Evolutionary conservation across 2,888 invertebrate genomes (phyloP), one percentile per base, ranked within the genome.

Genomic region (Philhelius pedissequus): DNA sequence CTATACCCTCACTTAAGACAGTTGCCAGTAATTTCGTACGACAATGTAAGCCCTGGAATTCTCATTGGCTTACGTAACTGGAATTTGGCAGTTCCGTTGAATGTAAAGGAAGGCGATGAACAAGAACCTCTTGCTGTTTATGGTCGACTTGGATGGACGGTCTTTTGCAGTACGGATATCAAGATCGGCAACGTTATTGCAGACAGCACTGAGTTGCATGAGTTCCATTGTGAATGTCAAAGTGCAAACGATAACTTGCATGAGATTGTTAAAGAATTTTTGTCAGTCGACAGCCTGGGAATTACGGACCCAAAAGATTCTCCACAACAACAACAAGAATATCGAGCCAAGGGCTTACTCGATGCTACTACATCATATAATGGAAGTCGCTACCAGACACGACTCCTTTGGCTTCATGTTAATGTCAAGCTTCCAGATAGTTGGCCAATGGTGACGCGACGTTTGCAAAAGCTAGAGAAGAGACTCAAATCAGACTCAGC

Each of bases 1-100:
- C 56, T 35, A 18, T 84, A 79, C 22, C 66, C 58, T 13, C 54
- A 84, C 7, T 48, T 84, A 5, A 70, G 62, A 58, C 54, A 68
- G n/a, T 4, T 78, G 22, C 64, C 69, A 15, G 62, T 83, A 9
- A 40, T 68, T 40, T 74, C 83, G 11, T 81, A 77, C 30, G 6
- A 62, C 0, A 60, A 70, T 4, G 38, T 64, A 6, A 54, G 48
- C 11, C 81, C 76, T 4, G 32, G 68, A 43, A 62, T 77, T 38
- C 62, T 76, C 15, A 82, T 76, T 6, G 70, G 86, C 74, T 9
- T 25, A 20, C 48, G n/a, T 7, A 50, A 50, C 25, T 50, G 48
- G 48, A 50, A 20, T 13, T 22, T 86, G 69, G 76, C 71, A 35
- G 5, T 50, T 64, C 32, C 76, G 48, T 27, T 71, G 62, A 52